Base-by-base conservation (phyloP, 2,888 invertebrate species). In the Amphimallon solstitiale region DNA sequence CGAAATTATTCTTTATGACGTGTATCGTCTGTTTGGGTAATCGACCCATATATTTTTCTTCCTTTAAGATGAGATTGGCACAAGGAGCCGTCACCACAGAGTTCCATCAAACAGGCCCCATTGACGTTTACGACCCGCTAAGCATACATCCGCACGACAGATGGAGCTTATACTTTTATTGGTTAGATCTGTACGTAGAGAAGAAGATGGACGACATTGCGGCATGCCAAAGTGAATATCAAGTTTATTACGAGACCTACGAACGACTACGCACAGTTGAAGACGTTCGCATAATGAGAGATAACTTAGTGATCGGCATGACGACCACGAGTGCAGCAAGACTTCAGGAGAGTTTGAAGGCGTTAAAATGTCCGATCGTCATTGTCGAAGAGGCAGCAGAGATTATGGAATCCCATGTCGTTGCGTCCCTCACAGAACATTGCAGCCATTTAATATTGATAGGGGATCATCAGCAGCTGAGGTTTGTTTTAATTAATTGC, bases 381-480 rank as follows among this genome's bases (percentile, higher is more conserved):
- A 86, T 93, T 12, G 91, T 95, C 0, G 95, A 96, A 80, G 96
- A 96, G 83, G 95, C 95, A 0, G 95, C 94, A 0, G 94, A 95
- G 83, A 92, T 95, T 0, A 80, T 94, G 29, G 96, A 96, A 78
- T 86, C 92, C 0, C 95, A 95, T 77, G 88, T 94, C 12, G 83
- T 94, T 0, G 89, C 92, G 0, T 89, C 93, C 0, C 82, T 95
- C 12, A 91, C 92, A 0, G 80, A 85, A 19, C 80, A 86, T 49
- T 92, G 93, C 70, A 84, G 95, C 78, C 95, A 96, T 78, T 85
- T 94, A 0, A 91, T 96, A 74, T 85, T 95, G 10, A 93, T 95
- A 68, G 95, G 94, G 46, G 94, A 95, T 80, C 94, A 95, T 78
- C 88, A 91, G 77, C 95, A 95, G 76, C 83, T 95, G 29, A 74